Evolutionary conservation across 1,140 invertebrate species (phyloP).

Genomic region (Drosophila miranda): DNA sequence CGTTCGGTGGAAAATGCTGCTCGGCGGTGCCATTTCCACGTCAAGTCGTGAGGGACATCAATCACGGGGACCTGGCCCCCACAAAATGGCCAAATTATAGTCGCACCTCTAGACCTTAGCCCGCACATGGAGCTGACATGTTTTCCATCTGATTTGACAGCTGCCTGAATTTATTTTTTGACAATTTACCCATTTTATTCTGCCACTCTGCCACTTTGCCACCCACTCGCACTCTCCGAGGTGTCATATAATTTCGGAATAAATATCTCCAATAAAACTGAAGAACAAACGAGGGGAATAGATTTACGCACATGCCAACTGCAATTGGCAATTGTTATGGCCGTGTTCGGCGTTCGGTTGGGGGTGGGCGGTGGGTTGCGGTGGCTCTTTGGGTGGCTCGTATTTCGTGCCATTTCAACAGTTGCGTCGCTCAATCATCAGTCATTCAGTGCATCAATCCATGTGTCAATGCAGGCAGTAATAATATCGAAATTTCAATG

Average conservation of each 20-base stretch:
- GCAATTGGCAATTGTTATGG: slow-evolving; percentile 1
- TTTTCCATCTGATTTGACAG: slow-evolving; percentile 56
- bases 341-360: neutral
- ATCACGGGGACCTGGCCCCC: slow-evolving; percentile 2
- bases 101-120: neutral
- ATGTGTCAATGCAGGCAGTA: slow-evolving; percentile 38
- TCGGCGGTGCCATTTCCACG: neutral
- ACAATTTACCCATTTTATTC: slow-evolving; percentile 39
- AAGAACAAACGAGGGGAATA: slow-evolving; percentile 15
- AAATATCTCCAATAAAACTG: slow-evolving; percentile 30
- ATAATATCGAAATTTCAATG: slow-evolving; percentile 10
- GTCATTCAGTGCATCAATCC: slow-evolving; percentile 47
- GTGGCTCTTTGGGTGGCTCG: neutral
- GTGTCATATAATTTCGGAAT: slow-evolving; percentile 47
- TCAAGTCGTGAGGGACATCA: slow-evolving; percentile 16
- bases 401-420: slow-evolving; percentile 33
- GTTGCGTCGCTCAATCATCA: slow-evolving; percentile 25
- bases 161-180: slow-evolving; percentile 34
- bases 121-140: slow-evolving; percentile 41
- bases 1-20: slow-evolving; percentile 10
- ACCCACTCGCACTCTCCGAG: slow-evolving; percentile 14
- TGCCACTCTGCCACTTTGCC: neutral
- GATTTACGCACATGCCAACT: slow-evolving; percentile 15
- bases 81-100: slow-evolving; percentile 42
- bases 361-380: too few relatives aligned